Percentiles rank a stretch among this genome's conserved stretches.
Evolutionary conservation across 1,140 invertebrate genomes (phyloP).

Genomic region (Hyles euphorbiae): DNA sequence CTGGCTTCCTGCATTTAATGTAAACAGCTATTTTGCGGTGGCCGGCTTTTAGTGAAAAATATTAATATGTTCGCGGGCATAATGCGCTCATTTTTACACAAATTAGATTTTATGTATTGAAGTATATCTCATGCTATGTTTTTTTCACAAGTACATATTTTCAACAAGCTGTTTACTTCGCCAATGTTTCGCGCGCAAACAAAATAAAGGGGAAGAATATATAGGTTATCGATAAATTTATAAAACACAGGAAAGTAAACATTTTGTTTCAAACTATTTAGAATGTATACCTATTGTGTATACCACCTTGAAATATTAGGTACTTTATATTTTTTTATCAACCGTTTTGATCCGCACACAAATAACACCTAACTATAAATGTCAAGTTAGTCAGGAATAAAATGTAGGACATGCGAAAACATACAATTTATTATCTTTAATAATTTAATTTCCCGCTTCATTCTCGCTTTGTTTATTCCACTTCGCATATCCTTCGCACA

Average conservation of each 20-base stretch:
- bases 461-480: constrained; percentile 44
- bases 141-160: not conserved
- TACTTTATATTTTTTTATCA: too few species aligned
- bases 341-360: too few species aligned
- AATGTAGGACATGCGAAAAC: too few species aligned
- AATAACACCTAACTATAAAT: too few species aligned
- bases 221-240: not conserved
- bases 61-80: constrained; percentile 37
- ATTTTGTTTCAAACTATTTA: too few species aligned
- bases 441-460: too few species aligned
- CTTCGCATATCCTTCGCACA: constrained; percentile 76
- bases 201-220: not conserved
- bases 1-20: constrained; percentile 69
- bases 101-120: constrained; percentile 22
- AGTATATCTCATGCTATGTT: not conserved
- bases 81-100: constrained; percentile 39
- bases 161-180: not conserved
- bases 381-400: too few species aligned
- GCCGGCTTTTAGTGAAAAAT: constrained; percentile 42
- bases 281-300: too few species aligned
- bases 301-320: too few species aligned
- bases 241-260: not conserved
- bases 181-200: not conserved
- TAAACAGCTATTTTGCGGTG: constrained; percentile 63
- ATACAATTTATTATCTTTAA: too few species aligned